Base-by-base conservation (phyloP, 2,113 vertebrate species). In the Pseudorhombus dupliciocellatus region DNA sequence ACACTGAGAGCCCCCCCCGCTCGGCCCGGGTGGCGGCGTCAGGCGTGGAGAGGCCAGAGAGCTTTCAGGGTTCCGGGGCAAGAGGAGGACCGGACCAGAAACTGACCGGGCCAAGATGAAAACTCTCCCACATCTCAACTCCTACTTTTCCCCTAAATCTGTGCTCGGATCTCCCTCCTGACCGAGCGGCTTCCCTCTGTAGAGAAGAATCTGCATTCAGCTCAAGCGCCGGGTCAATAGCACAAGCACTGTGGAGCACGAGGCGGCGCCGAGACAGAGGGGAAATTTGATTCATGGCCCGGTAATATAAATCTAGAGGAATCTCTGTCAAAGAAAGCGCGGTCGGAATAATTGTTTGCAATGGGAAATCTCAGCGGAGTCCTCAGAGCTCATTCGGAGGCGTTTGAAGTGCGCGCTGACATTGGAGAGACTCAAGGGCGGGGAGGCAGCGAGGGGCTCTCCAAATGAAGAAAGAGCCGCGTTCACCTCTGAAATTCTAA, bases 351-450 rank as follows among this genome's bases (percentile, higher is more conserved):
- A 91, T 89, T 87, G 87, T 88, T 90, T 88, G 77, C 85, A 88
- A 85, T 84, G 68, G 83, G 87, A 89, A 88, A 65, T 87, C 90
- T 90, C 88, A 44, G 62, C 20, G 88, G 90, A 85, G 85, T 86
- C 77, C 79, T 91, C 81, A 81, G 81, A 90, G 83, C 82, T 75
- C 82, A 61, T 84, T 90, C 77, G 7, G 44, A 84, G 83, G 85
- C 80, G 55, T 92, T 92, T 91, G 89, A 91, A 89, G 89, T 87
- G 72, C 83, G 84, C 62, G 37, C 84, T 91, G 90, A 91, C 89
- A 91, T 91, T 91, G 91, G 82, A 83, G 82, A 73, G 88, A 87
- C 75, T 87, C 89, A 90, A 91, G 90, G 90, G 82, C 78, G 75
- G 77, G 73, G 75, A 73, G 76, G 80, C 59, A 82, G 79, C 28